These are phyloP conservation scores for Amphimedon queenslandica DNA, from an alignment of 37 sponge, comb jelly and placozoan species.

Conservation along the genomic window DNA sequence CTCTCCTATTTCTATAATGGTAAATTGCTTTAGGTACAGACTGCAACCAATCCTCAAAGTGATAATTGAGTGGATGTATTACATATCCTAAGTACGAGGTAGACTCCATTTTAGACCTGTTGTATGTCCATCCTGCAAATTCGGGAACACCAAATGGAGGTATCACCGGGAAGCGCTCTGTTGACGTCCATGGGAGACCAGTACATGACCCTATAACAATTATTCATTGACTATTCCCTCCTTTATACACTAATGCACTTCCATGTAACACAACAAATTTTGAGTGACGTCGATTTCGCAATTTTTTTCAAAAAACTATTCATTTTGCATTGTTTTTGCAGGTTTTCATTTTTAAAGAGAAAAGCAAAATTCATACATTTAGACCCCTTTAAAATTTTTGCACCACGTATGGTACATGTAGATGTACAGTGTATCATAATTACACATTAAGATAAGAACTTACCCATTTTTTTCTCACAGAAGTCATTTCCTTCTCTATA, in stretches of 20 bases:
- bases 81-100: neutral
- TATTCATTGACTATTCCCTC: neutral
- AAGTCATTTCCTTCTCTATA: too few relatives aligned
- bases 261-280: too few relatives aligned
- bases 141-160: constrained; percentile 61
- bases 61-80: neutral
- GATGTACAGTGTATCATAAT: too few relatives aligned
- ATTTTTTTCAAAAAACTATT: too few relatives aligned
- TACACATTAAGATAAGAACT: neutral
- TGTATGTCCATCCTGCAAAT: constrained; percentile 20
- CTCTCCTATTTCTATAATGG: neutral
- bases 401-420: too few relatives aligned
- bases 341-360: too few relatives aligned
- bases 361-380: too few relatives aligned
- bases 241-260: too few relatives aligned
- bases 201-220: constrained; percentile 19
- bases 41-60: neutral
- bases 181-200: constrained; percentile 44
- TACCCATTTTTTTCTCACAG: constrained; percentile 26
- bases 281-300: too few relatives aligned
- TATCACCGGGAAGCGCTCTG: constrained; percentile 45
- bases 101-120: neutral
- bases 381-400: too few relatives aligned
- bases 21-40: neutral
- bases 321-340: neutral